phyloP scores from a whole-genome alignment of 2,113 vertebrate species.

The Sebastes schlegelii region DNA sequence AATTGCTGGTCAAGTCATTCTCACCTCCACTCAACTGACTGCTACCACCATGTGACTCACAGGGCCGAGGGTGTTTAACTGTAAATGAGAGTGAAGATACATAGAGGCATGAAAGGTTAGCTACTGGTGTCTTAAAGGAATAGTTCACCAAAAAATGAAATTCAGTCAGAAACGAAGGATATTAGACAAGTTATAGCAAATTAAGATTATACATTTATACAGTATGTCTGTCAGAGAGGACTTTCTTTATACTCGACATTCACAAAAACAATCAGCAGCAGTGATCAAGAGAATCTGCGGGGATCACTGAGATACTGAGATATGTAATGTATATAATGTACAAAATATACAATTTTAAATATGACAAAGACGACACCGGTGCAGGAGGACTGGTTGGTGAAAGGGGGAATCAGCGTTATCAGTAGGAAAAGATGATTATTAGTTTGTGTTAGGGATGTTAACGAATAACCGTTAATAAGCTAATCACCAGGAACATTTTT shows the following conservation, averaged over 20 bases:
- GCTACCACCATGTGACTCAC: slow-evolving; percentile 5
- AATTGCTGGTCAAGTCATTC: background rate
- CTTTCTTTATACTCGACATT: too few species aligned
- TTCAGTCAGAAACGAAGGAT: background rate
- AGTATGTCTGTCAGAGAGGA: too few species aligned
- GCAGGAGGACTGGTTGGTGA: background rate
- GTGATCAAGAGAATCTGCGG: too few species aligned
- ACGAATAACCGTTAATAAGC: too few species aligned
- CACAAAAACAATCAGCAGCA: too few species aligned
- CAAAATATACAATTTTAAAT: background rate
- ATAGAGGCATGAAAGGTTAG: background rate
- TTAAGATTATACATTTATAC: background rate
- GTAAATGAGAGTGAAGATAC: slow-evolving; percentile 10
- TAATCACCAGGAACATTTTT: too few species aligned
- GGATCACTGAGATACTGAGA: background rate
- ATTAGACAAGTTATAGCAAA: background rate
- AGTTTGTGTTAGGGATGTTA: too few species aligned
- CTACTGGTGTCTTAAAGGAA: background rate
- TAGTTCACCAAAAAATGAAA: background rate
- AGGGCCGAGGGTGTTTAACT: slow-evolving; percentile 62
- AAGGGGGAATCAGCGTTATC: too few species aligned
- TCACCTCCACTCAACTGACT: background rate
- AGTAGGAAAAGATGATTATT: too few species aligned
- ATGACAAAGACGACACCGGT: background rate
- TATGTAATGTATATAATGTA: background rate